Evolutionary conservation across 2,888 invertebrate genomes (phyloP).

Genomic region (Pheosia tremula): DNA sequence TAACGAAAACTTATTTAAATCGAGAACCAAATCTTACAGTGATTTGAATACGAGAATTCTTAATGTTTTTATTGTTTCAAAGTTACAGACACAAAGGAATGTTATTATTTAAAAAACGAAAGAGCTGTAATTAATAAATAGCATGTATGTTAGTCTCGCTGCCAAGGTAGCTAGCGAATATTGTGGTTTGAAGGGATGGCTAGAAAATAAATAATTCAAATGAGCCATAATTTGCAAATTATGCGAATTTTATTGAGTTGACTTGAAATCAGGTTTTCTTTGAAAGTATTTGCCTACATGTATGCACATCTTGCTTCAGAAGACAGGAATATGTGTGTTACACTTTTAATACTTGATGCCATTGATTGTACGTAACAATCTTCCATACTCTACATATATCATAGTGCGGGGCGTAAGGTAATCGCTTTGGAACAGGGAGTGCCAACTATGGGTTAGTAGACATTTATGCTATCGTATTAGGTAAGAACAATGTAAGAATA

Average conservation of each 20-base stretch:
- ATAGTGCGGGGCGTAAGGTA: not conserved
- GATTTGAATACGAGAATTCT: not conserved
- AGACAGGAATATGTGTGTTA: too few relatives aligned
- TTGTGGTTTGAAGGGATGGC: slow-evolving; percentile 10
- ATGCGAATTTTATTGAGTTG: not conserved
- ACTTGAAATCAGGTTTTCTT: not conserved
- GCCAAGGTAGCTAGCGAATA: slow-evolving; percentile 23
- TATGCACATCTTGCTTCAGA: too few relatives aligned
- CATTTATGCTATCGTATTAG: not conserved
- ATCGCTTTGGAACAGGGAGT: not conserved
- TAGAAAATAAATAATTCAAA: not conserved
- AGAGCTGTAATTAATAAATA: slow-evolving; percentile 29
- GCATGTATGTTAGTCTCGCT: slow-evolving; percentile 20
- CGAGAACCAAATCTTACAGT: not conserved
- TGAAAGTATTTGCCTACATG: too few relatives aligned
- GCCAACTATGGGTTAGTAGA: not conserved
- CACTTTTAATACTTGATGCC: too few relatives aligned
- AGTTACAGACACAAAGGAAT: slow-evolving; percentile 26
- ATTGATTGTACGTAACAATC: not conserved
- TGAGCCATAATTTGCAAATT: not conserved
- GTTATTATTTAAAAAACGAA: slow-evolving; percentile 24
- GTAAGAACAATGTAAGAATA: slow-evolving; percentile 28
- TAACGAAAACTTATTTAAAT: slow-evolving; percentile 1
- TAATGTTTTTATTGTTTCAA: slow-evolving; percentile 16
- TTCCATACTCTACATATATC: not conserved